phyloP scores from a whole-genome alignment of 2,888 invertebrate genomes.

The Diplolepis rosae region DNA sequence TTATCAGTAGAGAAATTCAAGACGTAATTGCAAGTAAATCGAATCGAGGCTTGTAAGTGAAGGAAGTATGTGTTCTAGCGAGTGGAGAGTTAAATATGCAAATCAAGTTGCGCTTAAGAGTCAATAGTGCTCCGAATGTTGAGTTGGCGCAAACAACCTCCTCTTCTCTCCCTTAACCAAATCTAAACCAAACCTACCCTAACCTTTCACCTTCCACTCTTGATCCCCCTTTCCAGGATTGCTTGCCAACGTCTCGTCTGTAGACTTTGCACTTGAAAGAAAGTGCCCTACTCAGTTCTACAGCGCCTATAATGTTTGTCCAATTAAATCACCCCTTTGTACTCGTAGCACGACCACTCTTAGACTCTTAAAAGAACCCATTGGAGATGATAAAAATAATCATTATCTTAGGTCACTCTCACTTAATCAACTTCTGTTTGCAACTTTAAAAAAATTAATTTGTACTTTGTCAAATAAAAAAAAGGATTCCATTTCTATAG shows the following conservation, averaged over 20 bases:
- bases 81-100: constrained; percentile 54
- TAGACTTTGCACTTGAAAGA: constrained; percentile 37
- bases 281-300: constrained; percentile 39
- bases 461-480: too few relatives aligned
- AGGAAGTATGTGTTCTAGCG: constrained; percentile 32
- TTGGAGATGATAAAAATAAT: constrained; percentile 5
- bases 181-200: constrained; percentile 32
- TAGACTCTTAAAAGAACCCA: background rate
- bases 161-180: constrained; percentile 32
- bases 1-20: background rate
- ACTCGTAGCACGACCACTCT: background rate
- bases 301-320: constrained; percentile 47
- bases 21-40: constrained; percentile 51
- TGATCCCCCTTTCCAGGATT: constrained; percentile 36
- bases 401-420: constrained; percentile 19
- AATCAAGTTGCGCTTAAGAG: constrained; percentile 57
- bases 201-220: background rate
- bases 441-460: too few relatives aligned
- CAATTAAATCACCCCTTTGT: constrained; percentile 47
- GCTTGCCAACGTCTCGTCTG: constrained; percentile 31
- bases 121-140: constrained; percentile 33
- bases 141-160: constrained; percentile 18
- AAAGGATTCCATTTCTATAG: too few relatives aligned
- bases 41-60: constrained; percentile 40
- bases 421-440: too few relatives aligned